Evolutionary conservation across 2,113 vertebrate species (phyloP).

Genomic region (Oriolus oriolus): DNA sequence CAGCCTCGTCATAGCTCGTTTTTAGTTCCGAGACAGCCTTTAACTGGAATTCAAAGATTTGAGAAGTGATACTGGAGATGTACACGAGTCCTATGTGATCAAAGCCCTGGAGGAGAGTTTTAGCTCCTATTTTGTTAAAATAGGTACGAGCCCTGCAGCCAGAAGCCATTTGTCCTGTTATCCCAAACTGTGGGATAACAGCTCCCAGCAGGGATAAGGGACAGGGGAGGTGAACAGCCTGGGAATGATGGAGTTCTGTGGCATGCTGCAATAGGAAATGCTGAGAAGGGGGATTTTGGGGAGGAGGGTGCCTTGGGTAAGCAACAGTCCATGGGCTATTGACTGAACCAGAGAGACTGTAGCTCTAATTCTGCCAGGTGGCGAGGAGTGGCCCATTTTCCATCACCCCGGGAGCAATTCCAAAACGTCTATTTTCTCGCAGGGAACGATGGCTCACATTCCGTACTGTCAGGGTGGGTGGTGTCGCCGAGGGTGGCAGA

Average conservation of each 20-base stretch:
- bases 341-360: background rate
- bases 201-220: background rate
- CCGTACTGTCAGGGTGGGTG: background rate
- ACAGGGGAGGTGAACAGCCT: background rate
- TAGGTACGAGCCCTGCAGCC: background rate
- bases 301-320: background rate
- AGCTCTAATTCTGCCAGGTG: background rate
- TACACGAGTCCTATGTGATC: background rate
- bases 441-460: background rate
- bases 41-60: background rate
- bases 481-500: background rate
- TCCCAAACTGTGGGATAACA: background rate
- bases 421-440: rapidly evolving
- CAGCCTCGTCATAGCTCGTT: background rate
- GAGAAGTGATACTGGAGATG: background rate
- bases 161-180: background rate
- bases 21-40: background rate
- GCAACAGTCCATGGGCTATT: background rate
- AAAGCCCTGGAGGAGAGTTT: background rate
- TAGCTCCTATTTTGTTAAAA: background rate
- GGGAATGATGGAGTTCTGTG: background rate
- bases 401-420: background rate
- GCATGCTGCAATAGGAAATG: background rate
- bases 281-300: background rate
- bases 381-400: background rate